Evolutionary conservation across 2,888 invertebrate genomes (phyloP).

Genomic region (Erannis defoliaria): DNA sequence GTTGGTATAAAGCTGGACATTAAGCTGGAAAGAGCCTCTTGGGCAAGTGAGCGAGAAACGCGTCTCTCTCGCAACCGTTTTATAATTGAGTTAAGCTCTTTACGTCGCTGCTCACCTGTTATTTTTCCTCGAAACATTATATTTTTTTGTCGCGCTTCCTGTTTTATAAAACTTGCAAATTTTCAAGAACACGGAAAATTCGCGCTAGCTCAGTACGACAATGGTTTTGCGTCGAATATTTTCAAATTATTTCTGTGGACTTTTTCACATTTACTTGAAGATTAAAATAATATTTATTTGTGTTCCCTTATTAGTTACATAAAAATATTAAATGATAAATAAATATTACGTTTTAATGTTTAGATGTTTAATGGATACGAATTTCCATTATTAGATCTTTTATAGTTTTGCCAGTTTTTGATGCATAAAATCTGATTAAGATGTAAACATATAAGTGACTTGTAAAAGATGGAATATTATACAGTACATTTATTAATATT

Average conservation of each 20-base stretch:
- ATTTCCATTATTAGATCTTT: too few relatives aligned
- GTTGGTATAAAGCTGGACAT: constrained; percentile 47
- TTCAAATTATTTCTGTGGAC: constrained; percentile 8
- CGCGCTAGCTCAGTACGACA: background rate
- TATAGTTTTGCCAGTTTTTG: too few relatives aligned
- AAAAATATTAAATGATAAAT: too few relatives aligned
- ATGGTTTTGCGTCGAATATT: constrained; percentile 13
- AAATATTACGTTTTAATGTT: too few relatives aligned
- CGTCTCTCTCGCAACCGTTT: constrained; percentile 53
- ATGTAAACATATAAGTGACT: too few relatives aligned
- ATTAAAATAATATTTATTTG: too few relatives aligned
- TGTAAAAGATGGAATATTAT: too few relatives aligned
- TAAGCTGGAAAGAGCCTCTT: constrained; percentile 58
- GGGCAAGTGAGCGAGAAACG: constrained; percentile 59
- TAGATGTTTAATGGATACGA: too few relatives aligned
- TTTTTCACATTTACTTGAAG: constrained; percentile 8
- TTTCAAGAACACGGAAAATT: constrained; percentile 12
- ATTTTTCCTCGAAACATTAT: constrained; percentile 30
- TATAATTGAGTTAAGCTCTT: constrained; percentile 71
- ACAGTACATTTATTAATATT: too few relatives aligned
- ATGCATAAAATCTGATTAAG: too few relatives aligned
- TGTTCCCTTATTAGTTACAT: too few relatives aligned
- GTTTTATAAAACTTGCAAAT: constrained; percentile 23
- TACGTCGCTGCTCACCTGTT: constrained; percentile 58
- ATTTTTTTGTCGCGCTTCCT: constrained; percentile 30